Percentiles rank a stretch among this genome's conserved stretches.
Evolutionary conservation across 2,113 vertebrate genomes (phyloP).

Genomic region (Rostratula benghalensis): DNA sequence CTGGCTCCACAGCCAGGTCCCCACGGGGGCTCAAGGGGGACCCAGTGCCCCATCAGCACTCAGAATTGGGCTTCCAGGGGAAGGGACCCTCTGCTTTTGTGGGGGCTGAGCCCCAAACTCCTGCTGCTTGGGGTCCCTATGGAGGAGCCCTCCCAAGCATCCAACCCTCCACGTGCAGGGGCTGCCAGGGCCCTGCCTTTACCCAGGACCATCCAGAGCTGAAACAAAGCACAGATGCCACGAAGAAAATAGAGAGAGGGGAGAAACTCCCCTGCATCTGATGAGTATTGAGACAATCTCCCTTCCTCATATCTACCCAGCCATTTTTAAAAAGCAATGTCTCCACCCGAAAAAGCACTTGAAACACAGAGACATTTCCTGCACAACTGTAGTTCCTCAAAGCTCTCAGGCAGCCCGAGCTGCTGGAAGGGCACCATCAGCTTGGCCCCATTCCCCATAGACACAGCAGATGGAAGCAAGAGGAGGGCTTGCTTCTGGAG

Average conservation of each 20-base stretch:
- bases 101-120: neutral
- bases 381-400: neutral
- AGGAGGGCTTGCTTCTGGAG: fast-evolving
- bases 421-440: neutral
- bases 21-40: neutral
- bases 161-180: neutral
- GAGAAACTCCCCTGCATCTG: neutral
- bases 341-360: neutral
- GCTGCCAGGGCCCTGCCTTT: neutral
- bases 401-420: neutral
- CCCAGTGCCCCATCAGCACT: neutral
- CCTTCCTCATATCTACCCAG: neutral
- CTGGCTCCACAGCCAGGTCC: neutral
- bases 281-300: neutral
- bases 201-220: neutral
- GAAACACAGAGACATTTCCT: neutral
- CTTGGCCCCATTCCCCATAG: neutral
- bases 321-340: neutral
- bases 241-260: neutral
- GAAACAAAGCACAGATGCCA: neutral
- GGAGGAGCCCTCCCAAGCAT: neutral
- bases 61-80: neutral
- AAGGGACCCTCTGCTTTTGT: fast-evolving
- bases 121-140: fast-evolving
- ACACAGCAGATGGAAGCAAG: neutral